Conservation (phyloP, 2,888 invertebrate species). For the Galerucella calmariensis region DNA sequence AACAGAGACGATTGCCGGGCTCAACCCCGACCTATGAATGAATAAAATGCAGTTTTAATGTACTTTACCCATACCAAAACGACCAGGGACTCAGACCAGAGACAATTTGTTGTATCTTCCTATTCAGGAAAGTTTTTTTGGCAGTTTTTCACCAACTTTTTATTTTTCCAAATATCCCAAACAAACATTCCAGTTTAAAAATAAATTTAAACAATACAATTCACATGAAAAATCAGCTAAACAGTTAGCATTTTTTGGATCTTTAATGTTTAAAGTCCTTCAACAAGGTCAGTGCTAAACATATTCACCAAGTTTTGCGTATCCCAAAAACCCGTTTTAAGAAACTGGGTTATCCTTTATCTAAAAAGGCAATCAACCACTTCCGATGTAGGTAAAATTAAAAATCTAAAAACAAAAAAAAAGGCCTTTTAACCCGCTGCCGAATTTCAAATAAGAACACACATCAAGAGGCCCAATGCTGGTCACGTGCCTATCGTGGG, state of each 20-base stretch:
- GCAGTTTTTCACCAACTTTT: too few relatives aligned
- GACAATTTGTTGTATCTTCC: too few relatives aligned
- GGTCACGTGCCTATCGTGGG: constrained; percentile 53
- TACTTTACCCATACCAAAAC: too few relatives aligned
- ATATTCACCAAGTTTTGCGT: neutral
- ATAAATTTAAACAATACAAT: too few relatives aligned
- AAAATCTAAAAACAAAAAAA: constrained; percentile 13
- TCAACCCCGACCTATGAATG: too few relatives aligned
- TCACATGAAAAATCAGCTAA: neutral
- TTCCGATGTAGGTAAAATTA: constrained; percentile 17
- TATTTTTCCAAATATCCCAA: too few relatives aligned
- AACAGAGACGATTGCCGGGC: too few relatives aligned
- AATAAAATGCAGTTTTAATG: too few relatives aligned
- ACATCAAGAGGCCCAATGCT: constrained; percentile 38
- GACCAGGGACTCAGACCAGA: too few relatives aligned
- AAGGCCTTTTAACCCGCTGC: constrained; percentile 21
- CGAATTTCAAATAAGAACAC: constrained; percentile 25
- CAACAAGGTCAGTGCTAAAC: neutral
- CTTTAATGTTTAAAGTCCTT: neutral
- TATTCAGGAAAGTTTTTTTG: too few relatives aligned
- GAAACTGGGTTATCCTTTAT: neutral
- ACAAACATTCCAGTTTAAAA: too few relatives aligned
- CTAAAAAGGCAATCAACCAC: constrained; percentile 6
- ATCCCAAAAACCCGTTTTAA: constrained; percentile 5
- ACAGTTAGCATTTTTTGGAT: neutral